Conservation (phyloP, 2,888 invertebrate species). For the Brachyopa scutellaris region DNA sequence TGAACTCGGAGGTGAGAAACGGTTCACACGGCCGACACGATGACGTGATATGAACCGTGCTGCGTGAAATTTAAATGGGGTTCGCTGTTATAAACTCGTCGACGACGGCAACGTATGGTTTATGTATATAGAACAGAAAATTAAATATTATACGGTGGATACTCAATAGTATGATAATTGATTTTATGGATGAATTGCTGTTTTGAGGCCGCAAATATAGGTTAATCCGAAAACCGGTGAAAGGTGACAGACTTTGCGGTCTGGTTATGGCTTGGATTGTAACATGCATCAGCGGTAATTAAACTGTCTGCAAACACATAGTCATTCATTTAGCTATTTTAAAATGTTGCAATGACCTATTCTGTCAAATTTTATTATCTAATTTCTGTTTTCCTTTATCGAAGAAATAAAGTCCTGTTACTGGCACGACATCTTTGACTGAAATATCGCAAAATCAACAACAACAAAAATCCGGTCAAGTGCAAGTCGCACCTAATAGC, state of each 20-base stretch:
- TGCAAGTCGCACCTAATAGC: too few relatives aligned
- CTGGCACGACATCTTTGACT: too few relatives aligned
- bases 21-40: conserved; percentile 3
- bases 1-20: conserved; percentile 31
- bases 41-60: conserved; percentile 13
- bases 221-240: neutral
- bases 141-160: conserved; percentile 28
- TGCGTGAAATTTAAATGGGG: conserved; percentile 36
- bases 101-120: conserved; percentile 53
- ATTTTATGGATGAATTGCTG: neutral
- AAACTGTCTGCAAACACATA: neutral
- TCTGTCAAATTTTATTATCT: too few relatives aligned
- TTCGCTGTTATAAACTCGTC: conserved; percentile 13
- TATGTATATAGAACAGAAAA: neutral
- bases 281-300: neutral
- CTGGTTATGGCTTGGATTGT: neutral
- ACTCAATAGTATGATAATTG: conserved; percentile 27
- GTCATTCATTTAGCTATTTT: too few relatives aligned
- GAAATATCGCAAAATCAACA: too few relatives aligned
- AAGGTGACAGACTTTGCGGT: neutral
- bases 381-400: too few relatives aligned
- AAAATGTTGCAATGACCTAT: too few relatives aligned
- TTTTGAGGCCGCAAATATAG: neutral
- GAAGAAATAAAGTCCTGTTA: too few relatives aligned
- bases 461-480: too few relatives aligned